Evolutionary conservation across 2,888 invertebrate genomes (phyloP).

Genomic region (Nipponacmea schrenckii): DNA sequence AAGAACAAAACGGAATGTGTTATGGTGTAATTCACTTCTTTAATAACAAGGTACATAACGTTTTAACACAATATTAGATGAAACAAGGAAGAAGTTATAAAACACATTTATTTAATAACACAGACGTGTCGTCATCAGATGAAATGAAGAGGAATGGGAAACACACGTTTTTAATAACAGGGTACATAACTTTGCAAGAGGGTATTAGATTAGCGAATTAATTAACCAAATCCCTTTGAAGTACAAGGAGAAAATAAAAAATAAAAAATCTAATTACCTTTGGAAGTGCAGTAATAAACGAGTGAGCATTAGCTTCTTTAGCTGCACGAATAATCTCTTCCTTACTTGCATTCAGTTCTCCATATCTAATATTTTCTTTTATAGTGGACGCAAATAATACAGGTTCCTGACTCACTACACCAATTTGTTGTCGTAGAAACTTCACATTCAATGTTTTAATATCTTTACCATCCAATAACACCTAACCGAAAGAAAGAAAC

Average conservation of each 20-base stretch:
- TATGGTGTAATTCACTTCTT: too few relatives aligned
- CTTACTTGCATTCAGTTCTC: constrained; percentile 52
- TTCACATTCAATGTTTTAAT: constrained; percentile 69
- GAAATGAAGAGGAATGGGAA: too few relatives aligned
- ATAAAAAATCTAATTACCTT: constrained; percentile 68
- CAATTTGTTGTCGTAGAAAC: constrained; percentile 68
- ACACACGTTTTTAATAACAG: too few relatives aligned
- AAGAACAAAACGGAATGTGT: too few relatives aligned
- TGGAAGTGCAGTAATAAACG: constrained; percentile 64
- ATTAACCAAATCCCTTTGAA: too few relatives aligned
- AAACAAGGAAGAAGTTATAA: too few relatives aligned
- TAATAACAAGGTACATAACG: too few relatives aligned
- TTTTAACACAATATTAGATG: too few relatives aligned
- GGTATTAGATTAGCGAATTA: too few relatives aligned
- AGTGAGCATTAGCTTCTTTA: constrained; percentile 66
- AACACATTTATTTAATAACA: too few relatives aligned
- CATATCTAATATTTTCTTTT: constrained; percentile 69
- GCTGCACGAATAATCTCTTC: constrained; percentile 61
- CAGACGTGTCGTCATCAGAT: too few relatives aligned
- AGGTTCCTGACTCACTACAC: constrained; percentile 71
- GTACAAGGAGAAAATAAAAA: not conserved
- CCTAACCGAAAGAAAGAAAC: constrained; percentile 31
- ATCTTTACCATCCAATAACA: constrained; percentile 69
- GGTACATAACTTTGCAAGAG: too few relatives aligned
- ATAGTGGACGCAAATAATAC: constrained; percentile 74